These are phyloP conservation scores for Lutraria rhynchaena DNA, from an alignment of 1,140 invertebrate genomes.

Conservation along the genomic window DNA sequence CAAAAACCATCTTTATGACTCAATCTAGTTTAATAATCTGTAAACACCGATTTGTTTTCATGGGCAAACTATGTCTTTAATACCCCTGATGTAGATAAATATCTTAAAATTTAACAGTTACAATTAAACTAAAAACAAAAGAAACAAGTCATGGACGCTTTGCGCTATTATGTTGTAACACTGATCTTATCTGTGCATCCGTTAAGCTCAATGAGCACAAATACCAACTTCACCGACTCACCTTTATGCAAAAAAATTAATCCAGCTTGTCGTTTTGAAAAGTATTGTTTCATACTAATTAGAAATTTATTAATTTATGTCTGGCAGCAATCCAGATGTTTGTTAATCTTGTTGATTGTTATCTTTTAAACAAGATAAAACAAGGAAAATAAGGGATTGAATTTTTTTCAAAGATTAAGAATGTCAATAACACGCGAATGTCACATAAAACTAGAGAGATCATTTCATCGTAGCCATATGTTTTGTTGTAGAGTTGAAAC, in stretches of 20 bases:
- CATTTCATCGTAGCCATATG: conserved; percentile 26
- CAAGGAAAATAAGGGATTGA: background rate
- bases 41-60: conserved; percentile 15
- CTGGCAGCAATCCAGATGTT: conserved; percentile 45
- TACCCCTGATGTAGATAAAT: conserved; percentile 30
- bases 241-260: conserved; percentile 27
- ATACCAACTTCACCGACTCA: conserved; percentile 5
- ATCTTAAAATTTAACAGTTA: conserved; percentile 42
- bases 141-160: conserved; percentile 42
- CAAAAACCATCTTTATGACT: background rate
- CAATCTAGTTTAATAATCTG: conserved; percentile 37
- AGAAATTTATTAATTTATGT: conserved; percentile 47
- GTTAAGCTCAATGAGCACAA: background rate
- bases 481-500: conserved; percentile 2
- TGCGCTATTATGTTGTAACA: conserved; percentile 12
- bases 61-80: background rate
- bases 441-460: conserved; percentile 31
- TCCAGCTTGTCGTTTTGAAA: conserved; percentile 20
- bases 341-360: conserved; percentile 1
- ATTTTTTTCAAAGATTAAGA: background rate
- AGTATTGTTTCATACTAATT: conserved; percentile 24
- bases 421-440: conserved; percentile 6
- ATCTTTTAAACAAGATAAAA: conserved; percentile 3
- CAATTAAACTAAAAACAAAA: conserved; percentile 26
- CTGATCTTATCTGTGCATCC: conserved; percentile 30